phyloP scores from a whole-genome alignment of 2,113 vertebrate species.

The Azemiops feae region DNA sequence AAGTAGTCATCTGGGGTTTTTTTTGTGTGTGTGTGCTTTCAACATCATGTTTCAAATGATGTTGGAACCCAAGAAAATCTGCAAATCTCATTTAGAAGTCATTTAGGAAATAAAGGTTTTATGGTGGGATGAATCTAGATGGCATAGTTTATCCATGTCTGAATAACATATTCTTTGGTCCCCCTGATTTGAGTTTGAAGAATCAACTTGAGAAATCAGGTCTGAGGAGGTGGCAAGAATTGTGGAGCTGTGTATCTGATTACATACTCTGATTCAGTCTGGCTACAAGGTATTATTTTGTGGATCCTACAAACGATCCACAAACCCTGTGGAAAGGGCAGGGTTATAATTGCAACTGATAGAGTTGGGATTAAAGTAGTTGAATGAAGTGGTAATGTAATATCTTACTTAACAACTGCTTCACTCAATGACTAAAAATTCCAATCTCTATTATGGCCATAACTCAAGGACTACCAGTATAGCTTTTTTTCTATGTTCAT shows the following conservation, averaged over 20 bases:
- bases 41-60: neutral
- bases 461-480: neutral
- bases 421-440: neutral
- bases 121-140: neutral
- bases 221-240: neutral
- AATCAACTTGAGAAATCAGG: neutral
- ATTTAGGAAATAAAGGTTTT: neutral
- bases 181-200: neutral
- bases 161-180: neutral
- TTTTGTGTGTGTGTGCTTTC: neutral
- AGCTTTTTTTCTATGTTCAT: neutral
- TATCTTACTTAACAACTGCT: too few species aligned
- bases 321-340: neutral
- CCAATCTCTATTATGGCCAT: neutral
- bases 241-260: neutral
- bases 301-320: neutral
- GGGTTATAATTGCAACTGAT: neutral
- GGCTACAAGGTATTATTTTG: neutral
- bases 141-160: neutral
- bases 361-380: neutral
- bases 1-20: neutral
- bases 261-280: neutral
- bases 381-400: neutral
- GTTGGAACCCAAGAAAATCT: neutral
- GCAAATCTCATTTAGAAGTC: neutral